Base-by-base conservation (phyloP, 2,888 invertebrate species). In the Agrochola lota region DNA sequence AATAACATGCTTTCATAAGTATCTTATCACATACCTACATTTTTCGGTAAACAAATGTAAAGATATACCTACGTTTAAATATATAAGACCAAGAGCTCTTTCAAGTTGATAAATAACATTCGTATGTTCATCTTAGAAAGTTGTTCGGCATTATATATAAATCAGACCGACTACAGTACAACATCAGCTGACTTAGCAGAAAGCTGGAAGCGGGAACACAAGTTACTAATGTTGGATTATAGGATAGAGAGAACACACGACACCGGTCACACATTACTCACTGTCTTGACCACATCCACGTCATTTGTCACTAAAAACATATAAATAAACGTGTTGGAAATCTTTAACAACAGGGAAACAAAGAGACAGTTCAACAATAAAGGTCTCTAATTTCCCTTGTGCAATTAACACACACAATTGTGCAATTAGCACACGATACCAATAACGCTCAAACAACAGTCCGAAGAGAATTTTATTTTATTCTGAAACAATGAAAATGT, bases 201-300 rank as follows among this genome's bases (percentile, higher is more conserved):
- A 87, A 84, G 81, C 71, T 76, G 78, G 79, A 83, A 79, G 77
- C 64, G 55, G 71, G 63, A 77, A 77, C 78, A 85, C 57, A 62
- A 85, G 81, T 78, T 75, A 87, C 82, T 88, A 83, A 88, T 88
- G 82, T 83, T 80, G 77, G 85, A 83, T 87, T 84, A 86, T 77
- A 78, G 74, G 82, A 88, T 72, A 82, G 82, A 82, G 81, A 77
- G 80, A 77, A 71, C 73, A 71, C 73, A 76, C 78, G 79, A 83
- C 80, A 68, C 81, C 70, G 74, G 71, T 75, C 84, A 84, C 86
- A 81, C 87, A 90, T 91, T 90, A 86, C 81, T 91, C 91, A 90
- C 86, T 90, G 89, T 90, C 85, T 72, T 43, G 35, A 60, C 40
- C 70, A 81, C 68, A 77, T 77, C 80, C 74, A 69, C 59, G 55